Conservation (phyloP, 2,888 invertebrate species). For the Pegoplata infirma region DNA sequence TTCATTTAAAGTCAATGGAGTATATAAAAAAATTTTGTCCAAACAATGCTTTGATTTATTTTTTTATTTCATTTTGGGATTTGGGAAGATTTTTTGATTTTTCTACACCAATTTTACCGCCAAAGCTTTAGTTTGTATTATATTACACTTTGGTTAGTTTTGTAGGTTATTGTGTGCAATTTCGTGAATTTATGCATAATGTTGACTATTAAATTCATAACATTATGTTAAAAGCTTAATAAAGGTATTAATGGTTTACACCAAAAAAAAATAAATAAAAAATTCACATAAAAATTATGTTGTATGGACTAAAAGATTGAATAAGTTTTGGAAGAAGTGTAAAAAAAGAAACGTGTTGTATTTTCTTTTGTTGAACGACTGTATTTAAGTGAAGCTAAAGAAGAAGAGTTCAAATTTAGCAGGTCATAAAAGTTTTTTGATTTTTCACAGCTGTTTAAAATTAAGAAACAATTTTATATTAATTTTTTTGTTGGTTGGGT, state of each 20-base stretch:
- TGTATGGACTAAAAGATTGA: background rate
- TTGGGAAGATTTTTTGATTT: constrained; percentile 13
- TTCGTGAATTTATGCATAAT: constrained; percentile 74
- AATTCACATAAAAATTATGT: background rate
- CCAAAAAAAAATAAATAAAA: background rate
- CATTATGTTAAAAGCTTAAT: constrained; percentile 62
- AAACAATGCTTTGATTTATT: constrained; percentile 68
- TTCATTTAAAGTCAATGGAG: background rate
- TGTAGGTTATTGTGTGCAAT: constrained; percentile 61
- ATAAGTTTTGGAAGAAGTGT: constrained; percentile 6
- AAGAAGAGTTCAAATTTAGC: constrained; percentile 39
- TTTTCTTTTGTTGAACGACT: background rate
- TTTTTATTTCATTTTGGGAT: too few relatives aligned
- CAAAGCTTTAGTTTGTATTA: constrained; percentile 38
- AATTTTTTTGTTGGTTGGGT: too few relatives aligned
- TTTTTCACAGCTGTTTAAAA: constrained; percentile 74
- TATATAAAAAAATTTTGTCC: constrained; percentile 3
- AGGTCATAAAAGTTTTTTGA: constrained; percentile 71
- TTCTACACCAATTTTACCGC: constrained; percentile 20
- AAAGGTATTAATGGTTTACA: constrained; percentile 28
- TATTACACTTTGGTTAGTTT: constrained; percentile 8
- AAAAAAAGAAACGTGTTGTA: constrained; percentile 8
- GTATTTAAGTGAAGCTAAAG: background rate
- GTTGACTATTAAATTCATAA: constrained; percentile 72
- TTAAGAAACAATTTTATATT: constrained; percentile 20